phyloP scores from a whole-genome alignment of 92 coral and sea anemone genomes.

The Paragorgia papillata region DNA sequence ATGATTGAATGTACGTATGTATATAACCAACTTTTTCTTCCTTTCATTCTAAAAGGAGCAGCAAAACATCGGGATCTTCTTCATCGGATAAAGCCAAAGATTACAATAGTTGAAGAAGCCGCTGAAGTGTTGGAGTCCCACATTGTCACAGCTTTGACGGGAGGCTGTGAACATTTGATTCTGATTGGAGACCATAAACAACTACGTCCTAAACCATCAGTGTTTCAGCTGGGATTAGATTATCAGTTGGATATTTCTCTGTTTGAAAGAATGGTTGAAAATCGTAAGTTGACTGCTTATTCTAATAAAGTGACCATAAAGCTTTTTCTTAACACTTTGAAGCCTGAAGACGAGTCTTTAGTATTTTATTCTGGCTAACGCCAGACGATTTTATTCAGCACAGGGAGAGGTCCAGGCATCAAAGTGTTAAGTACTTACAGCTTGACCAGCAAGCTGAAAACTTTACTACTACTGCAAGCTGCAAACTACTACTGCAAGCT shows the following conservation, averaged over 20 bases:
- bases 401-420: no score
- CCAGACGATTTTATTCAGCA: no score
- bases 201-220: constrained; percentile 58
- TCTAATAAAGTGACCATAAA: no score
- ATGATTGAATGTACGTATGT: no score
- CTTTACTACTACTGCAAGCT: no score
- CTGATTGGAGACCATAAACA: constrained; percentile 62
- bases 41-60: constrained; percentile 35
- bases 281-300: constrained; percentile 11
- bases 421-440: no score
- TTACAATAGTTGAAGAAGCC: constrained; percentile 56
- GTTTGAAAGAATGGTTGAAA: constrained; percentile 59
- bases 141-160: constrained; percentile 53
- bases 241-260: constrained; percentile 51
- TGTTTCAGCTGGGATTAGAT: constrained; percentile 49
- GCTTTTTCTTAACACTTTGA: no score
- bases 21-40: not conserved
- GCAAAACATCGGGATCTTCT: constrained; percentile 49
- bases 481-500: no score
- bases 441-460: no score
- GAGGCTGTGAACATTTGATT: constrained; percentile 48
- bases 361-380: no score
- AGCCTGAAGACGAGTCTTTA: no score
- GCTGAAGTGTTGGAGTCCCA: constrained; percentile 61
- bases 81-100: constrained; percentile 53